phyloP scores from a whole-genome alignment of 2,888 invertebrate species.

The Mythimna impura region DNA sequence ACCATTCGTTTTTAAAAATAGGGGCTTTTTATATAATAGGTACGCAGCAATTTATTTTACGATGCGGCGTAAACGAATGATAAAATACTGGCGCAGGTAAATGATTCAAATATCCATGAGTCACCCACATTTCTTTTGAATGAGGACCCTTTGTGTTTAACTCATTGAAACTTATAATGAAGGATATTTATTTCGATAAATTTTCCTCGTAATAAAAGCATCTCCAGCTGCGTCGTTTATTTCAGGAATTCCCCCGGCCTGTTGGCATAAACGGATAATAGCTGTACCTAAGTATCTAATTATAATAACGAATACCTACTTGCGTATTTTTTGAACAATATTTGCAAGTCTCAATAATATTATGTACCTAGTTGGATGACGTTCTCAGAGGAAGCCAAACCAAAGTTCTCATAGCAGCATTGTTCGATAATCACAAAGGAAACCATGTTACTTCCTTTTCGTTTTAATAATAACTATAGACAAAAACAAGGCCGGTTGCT shows the following conservation, averaged over 20 bases:
- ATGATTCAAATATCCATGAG: not conserved
- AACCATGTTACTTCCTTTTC: constrained; percentile 36
- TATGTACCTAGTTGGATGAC: not conserved
- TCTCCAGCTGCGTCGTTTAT: not conserved
- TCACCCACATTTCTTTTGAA: not conserved
- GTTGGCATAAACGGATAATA: not conserved
- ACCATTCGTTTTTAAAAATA: not conserved
- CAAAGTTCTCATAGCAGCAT: constrained; percentile 30
- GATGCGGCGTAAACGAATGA: not conserved
- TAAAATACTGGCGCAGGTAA: not conserved
- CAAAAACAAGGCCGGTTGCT: constrained; percentile 55
- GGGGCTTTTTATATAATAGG: not conserved
- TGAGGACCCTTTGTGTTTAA: not conserved
- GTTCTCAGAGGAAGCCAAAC: constrained; percentile 25
- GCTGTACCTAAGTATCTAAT: not conserved
- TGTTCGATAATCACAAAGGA: constrained; percentile 35
- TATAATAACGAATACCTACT: not conserved
- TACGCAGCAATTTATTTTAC: constrained; percentile 5
- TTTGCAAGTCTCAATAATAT: not conserved
- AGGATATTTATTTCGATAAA: not conserved
- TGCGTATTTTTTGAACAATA: not conserved
- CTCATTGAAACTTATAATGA: not conserved
- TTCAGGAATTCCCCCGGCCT: not conserved
- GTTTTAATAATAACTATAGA: constrained; percentile 49
- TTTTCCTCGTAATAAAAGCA: not conserved